Conservation (phyloP, 1,140 invertebrate species). For the Agrypnia vestita region DNA sequence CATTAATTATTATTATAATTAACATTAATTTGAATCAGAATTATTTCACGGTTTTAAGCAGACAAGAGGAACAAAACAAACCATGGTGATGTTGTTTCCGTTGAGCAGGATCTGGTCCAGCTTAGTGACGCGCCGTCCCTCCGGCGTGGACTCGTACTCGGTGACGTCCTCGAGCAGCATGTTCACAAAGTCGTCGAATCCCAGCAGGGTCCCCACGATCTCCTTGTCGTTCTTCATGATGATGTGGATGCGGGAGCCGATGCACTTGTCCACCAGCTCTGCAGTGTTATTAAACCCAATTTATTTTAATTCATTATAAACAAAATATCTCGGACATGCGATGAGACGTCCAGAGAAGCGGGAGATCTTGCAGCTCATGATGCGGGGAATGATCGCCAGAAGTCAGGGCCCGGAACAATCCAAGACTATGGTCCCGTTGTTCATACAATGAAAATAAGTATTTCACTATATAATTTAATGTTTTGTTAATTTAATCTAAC, state of each 20-base stretch:
- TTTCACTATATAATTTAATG: no score
- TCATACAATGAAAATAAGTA: no score
- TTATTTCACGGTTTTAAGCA: neutral
- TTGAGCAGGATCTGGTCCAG: slow-evolving; percentile 98
- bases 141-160: slow-evolving; percentile 96
- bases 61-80: slow-evolving; percentile 65
- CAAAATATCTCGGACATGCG: slow-evolving; percentile 26
- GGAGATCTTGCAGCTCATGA: neutral
- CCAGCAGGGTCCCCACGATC: slow-evolving; percentile 97
- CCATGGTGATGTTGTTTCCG: slow-evolving; percentile 99
- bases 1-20: neutral
- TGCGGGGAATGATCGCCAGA: neutral
- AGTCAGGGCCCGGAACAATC: no score
- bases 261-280: slow-evolving; percentile 99
- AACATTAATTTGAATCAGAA: neutral
- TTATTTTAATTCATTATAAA: slow-evolving; percentile 18
- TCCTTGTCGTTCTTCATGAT: slow-evolving; percentile 99
- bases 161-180: slow-evolving; percentile 95
- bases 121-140: slow-evolving; percentile 96
- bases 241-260: slow-evolving; percentile 98
- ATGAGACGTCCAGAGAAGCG: no score
- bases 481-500: no score
- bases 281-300: slow-evolving; percentile 59
- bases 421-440: no score
- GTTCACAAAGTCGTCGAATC: slow-evolving; percentile 99